phyloP scores from a whole-genome alignment of 2,797 vertebrate species.

The Phataginus tricuspis region DNA sequence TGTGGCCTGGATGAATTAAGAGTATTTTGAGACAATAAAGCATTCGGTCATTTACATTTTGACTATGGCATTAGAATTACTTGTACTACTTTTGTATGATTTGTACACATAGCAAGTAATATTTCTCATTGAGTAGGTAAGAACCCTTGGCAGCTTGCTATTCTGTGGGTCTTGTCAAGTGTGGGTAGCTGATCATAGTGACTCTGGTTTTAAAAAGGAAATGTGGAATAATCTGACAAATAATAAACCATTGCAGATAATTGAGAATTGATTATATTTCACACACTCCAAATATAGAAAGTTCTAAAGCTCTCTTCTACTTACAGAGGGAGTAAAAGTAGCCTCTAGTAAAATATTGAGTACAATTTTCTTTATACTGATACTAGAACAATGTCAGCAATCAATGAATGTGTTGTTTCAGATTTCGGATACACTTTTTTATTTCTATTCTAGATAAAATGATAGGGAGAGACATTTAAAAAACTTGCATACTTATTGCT shows the following conservation, averaged over 20 bases:
- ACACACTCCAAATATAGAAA: conserved; percentile 11
- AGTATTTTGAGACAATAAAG: conserved; percentile 19
- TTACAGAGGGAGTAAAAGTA: not conserved
- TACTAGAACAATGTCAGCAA: not conserved
- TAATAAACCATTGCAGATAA: conserved; percentile 58
- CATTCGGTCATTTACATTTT: conserved; percentile 3
- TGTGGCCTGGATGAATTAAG: not conserved
- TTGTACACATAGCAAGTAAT: not conserved
- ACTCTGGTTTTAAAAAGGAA: conserved; percentile 61
- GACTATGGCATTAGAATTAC: not conserved
- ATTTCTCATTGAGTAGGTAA: not conserved
- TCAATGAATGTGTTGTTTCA: conserved; percentile 71
- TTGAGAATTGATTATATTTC: conserved; percentile 66
- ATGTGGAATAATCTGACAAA: conserved; percentile 40
- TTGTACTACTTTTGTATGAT: conserved; percentile 21
- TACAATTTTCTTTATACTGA: not conserved
- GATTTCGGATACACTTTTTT: conserved; percentile 58
- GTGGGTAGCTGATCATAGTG: not conserved
- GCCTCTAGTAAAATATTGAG: conserved; percentile 28
- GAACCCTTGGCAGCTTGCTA: not conserved
- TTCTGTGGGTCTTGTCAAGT: not conserved
- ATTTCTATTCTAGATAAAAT: conserved; percentile 65
- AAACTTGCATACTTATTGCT: conserved; percentile 69
- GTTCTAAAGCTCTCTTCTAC: conserved; percentile 28
- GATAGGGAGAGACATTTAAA: conserved; percentile 51